Evolutionary conservation across 1,140 invertebrate genomes (phyloP).

Genomic region (Probaryconus sp.): DNA sequence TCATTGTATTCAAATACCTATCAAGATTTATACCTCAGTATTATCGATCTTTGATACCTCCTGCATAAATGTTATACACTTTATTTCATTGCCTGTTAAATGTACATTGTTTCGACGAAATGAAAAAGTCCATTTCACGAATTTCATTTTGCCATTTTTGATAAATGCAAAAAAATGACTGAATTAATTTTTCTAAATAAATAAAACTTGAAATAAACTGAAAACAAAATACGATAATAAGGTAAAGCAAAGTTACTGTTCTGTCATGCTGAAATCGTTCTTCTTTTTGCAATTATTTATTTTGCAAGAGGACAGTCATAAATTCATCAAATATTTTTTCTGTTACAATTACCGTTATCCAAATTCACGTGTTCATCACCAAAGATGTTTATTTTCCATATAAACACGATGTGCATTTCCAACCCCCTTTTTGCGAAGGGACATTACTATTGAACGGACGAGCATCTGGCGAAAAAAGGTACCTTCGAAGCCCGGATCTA

Average conservation of each 20-base stretch:
- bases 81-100: too few relatives aligned
- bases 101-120: too few relatives aligned
- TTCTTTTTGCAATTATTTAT: conserved; percentile 22
- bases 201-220: conserved; percentile 39
- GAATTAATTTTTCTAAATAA: conserved; percentile 16
- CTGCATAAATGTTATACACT: too few relatives aligned
- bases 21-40: not conserved
- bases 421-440: conserved; percentile 1
- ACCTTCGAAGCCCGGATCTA: not conserved
- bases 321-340: too few relatives aligned
- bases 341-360: not conserved
- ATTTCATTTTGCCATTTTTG: too few relatives aligned
- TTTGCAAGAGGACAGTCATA: too few relatives aligned
- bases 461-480: conserved; percentile 7
- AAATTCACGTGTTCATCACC: conserved; percentile 20
- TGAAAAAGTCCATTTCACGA: too few relatives aligned
- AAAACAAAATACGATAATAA: conserved; percentile 48
- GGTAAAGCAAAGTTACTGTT: conserved; percentile 25
- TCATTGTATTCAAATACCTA: conserved; percentile 44
- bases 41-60: too few relatives aligned
- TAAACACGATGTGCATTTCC: conserved; percentile 7
- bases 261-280: conserved; percentile 24
- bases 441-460: not conserved
- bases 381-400: conserved; percentile 30
- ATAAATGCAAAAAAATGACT: conserved; percentile 42